phyloP scores from a whole-genome alignment of 2,797 vertebrate species.

The Craterocephalus amniculus region DNA sequence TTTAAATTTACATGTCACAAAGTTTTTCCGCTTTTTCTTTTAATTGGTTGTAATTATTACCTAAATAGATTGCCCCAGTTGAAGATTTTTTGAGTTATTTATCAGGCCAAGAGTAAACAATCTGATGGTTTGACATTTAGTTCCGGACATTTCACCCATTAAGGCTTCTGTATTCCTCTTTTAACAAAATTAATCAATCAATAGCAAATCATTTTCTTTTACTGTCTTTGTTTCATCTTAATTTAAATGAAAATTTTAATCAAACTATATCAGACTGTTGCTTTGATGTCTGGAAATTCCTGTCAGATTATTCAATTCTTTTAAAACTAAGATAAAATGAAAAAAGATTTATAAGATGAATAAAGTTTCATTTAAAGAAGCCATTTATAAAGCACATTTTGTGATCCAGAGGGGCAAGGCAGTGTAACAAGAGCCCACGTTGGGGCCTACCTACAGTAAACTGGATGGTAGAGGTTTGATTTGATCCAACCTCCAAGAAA shows the following conservation, averaged over 20 bases:
- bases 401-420: neutral
- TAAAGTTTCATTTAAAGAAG: neutral
- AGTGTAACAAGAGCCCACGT: conserved; percentile 31
- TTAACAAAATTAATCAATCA: neutral
- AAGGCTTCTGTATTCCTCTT: neutral
- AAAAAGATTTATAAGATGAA: neutral
- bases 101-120: neutral
- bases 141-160: neutral
- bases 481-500: conserved; percentile 51
- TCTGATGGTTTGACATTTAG: neutral
- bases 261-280: neutral
- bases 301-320: neutral
- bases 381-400: neutral
- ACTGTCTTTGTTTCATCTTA: neutral
- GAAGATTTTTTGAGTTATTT: neutral
- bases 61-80: neutral
- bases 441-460: conserved; percentile 47
- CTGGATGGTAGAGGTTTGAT: conserved; percentile 32
- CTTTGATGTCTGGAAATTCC: neutral
- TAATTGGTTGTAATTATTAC: neutral
- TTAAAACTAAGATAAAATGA: neutral
- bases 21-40: neutral
- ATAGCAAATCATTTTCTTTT: neutral
- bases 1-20: neutral
- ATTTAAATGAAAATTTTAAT: neutral